phyloP scores from a whole-genome alignment of 2,888 invertebrate genomes.

The Noctua janthina region DNA sequence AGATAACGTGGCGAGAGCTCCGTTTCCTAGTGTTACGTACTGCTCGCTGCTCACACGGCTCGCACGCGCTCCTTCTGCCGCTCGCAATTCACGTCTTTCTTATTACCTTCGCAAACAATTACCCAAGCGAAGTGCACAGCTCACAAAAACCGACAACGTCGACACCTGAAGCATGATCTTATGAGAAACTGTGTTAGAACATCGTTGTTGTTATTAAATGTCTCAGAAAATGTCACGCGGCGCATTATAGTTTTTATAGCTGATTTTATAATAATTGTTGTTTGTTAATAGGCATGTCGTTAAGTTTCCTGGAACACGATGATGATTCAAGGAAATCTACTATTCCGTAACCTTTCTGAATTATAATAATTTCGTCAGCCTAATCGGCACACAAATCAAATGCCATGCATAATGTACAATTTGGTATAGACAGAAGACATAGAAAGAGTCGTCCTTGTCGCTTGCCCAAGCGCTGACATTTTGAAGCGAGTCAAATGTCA shows the following conservation, averaged over 20 bases:
- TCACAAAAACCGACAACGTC: constrained; percentile 49
- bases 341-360: constrained; percentile 85
- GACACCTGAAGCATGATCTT: constrained; percentile 11
- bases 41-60: constrained; percentile 66
- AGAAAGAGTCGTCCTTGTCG: constrained; percentile 90
- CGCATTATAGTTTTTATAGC: constrained; percentile 44
- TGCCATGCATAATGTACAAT: constrained; percentile 87
- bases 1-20: constrained; percentile 81
- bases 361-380: constrained; percentile 86
- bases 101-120: constrained; percentile 72
- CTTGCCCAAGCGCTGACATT: constrained; percentile 90
- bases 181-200: constrained; percentile 41
- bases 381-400: constrained; percentile 85
- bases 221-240: constrained; percentile 1
- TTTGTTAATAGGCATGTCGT: constrained; percentile 70
- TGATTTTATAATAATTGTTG: constrained; percentile 58
- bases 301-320: constrained; percentile 80
- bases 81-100: constrained; percentile 71
- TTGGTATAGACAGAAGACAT: constrained; percentile 84
- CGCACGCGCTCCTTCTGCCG: constrained; percentile 68
- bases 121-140: constrained; percentile 70
- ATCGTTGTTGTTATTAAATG: constrained; percentile 1
- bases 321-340: constrained; percentile 87
- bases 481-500: constrained; percentile 88
- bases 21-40: constrained; percentile 84